phyloP scores from a whole-genome alignment of 2,797 vertebrate genomes.

The Bucorvus abyssinicus region DNA sequence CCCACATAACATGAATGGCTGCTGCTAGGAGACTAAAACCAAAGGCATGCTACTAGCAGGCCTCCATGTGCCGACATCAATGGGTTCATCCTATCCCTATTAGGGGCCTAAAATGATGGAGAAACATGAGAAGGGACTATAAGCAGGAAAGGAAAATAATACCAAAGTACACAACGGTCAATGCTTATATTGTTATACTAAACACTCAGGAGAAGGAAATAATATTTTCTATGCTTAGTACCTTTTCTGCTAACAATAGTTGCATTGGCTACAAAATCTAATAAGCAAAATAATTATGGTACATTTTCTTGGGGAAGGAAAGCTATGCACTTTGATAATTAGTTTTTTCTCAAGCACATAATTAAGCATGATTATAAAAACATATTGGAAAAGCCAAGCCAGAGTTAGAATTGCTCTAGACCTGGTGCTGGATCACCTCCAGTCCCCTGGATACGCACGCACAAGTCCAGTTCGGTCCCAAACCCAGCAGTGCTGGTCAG shows the following conservation, averaged over 20 bases:
- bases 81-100: conserved; percentile 77
- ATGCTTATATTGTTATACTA: conserved; percentile 56
- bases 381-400: background rate
- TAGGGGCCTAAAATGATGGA: conserved; percentile 78
- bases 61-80: conserved; percentile 77
- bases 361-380: background rate
- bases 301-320: background rate
- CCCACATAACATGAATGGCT: conserved; percentile 74
- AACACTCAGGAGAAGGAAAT: conserved; percentile 36
- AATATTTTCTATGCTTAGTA: background rate
- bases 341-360: conserved; percentile 20
- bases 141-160: conserved; percentile 73
- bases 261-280: background rate
- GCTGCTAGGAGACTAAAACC: conserved; percentile 82
- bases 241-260: background rate
- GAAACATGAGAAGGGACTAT: conserved; percentile 77
- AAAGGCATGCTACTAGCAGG: conserved; percentile 78
- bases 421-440: background rate
- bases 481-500: background rate
- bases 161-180: conserved; percentile 57
- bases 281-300: background rate
- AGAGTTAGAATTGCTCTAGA: background rate
- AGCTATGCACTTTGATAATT: background rate
- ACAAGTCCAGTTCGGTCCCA: background rate
- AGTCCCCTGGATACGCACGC: background rate